Evolutionary conservation across 2,797 vertebrate genomes (phyloP).

Genomic region (Hylomyscus alleni): DNA sequence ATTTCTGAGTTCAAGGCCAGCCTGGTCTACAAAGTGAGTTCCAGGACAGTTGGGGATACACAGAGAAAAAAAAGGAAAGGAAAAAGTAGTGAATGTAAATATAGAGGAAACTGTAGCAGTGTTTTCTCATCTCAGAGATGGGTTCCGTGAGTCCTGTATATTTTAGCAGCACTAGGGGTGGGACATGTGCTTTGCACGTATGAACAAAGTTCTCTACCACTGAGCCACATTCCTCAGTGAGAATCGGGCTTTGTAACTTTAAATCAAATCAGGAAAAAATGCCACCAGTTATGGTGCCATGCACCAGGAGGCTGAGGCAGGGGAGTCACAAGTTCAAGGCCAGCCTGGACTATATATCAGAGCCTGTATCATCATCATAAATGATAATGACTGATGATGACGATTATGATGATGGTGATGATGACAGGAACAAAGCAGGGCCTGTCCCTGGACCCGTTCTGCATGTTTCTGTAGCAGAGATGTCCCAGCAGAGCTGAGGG

Average conservation of each 20-base stretch:
- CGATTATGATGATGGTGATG: background rate
- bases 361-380: background rate
- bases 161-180: background rate
- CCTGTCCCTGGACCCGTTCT: fast-evolving
- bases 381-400: background rate
- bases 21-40: too few species aligned
- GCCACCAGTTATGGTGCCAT: background rate
- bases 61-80: too few species aligned
- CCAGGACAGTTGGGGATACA: too few species aligned
- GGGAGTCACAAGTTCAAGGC: background rate
- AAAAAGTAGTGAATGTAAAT: background rate
- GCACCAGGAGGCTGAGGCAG: background rate
- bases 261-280: background rate
- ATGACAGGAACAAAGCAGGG: background rate
- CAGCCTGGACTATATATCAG: background rate
- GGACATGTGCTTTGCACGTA: background rate
- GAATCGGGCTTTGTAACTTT: background rate
- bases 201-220: background rate
- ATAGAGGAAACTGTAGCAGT: background rate
- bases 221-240: background rate
- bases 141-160: background rate
- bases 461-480: fast-evolving
- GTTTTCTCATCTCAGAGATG: too few species aligned
- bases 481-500: background rate
- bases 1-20: too few species aligned